phyloP scores from a whole-genome alignment of 1,140 invertebrate genomes.

The Drosophila paulistorum region DNA sequence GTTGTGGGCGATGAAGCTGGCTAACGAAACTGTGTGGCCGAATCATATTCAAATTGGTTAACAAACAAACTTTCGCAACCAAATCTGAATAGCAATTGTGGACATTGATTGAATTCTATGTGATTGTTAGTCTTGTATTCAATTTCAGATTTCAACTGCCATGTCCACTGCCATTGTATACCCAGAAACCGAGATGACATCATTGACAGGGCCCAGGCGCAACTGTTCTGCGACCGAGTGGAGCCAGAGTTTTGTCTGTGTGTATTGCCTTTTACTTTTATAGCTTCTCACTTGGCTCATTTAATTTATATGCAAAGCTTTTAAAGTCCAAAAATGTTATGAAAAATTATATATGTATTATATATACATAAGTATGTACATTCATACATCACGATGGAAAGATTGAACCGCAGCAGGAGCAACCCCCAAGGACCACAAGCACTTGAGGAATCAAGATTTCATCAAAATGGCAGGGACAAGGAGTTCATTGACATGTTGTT shows the following conservation, averaged over 20 bases:
- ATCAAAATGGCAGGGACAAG: slow-evolving; percentile 26
- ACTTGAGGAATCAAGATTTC: slow-evolving; percentile 31
- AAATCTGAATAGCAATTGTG: neutral
- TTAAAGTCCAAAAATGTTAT: slow-evolving; percentile 13
- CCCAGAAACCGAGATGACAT: slow-evolving; percentile 36
- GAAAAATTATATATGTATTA: slow-evolving; percentile 19
- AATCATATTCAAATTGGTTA: neutral
- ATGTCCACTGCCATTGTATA: neutral
- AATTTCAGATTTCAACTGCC: slow-evolving; percentile 1
- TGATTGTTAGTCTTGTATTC: slow-evolving; percentile 9
- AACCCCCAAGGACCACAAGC: slow-evolving; percentile 15
- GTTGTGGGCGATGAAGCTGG: no score
- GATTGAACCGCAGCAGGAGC: neutral
- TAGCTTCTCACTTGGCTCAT: slow-evolving; percentile 13
- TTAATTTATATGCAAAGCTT: slow-evolving; percentile 39
- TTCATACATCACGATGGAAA: slow-evolving; percentile 31
- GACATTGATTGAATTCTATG: slow-evolving; percentile 2
- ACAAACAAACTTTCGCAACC: neutral
- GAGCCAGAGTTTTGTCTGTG: slow-evolving; percentile 34
- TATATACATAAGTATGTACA: neutral
- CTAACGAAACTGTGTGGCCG: no score
- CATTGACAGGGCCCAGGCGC: slow-evolving; percentile 27
- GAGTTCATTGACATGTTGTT: slow-evolving; percentile 61
- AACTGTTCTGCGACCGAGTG: slow-evolving; percentile 32
- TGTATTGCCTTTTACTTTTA: slow-evolving; percentile 22